Base-by-base conservation (phyloP, 2,888 invertebrate genomes). In the Galerucella calmariensis region DNA sequence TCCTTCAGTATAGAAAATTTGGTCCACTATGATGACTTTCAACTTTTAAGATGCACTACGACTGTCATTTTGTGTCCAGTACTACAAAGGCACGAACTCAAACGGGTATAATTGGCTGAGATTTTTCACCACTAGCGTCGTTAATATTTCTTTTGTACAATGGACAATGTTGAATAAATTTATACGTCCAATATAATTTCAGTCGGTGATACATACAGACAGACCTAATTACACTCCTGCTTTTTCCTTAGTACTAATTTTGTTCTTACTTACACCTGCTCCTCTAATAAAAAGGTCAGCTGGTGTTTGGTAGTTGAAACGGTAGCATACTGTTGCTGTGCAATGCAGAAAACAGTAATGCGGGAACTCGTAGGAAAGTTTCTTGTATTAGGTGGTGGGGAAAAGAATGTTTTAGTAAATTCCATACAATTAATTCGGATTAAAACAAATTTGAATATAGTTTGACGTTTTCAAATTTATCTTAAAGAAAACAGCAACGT, bases 191-290 rank as follows among this genome's bases (percentile, higher is more conserved):
- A 56, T 56, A 16, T 56, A 20, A 56, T 56, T 10, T 8, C 20
- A 1, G 9, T 10, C 16, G 16, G 56, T 56, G 20, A 56, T 56
- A 20, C 56, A 20, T 20, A 56, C 20, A 56, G 56, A 56, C 56
- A 10, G 56, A 56, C 56, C 56, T 56, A 56, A 20, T 56, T 56
- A 20, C 20, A 14, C 27, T 14, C 35, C 2, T 27, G 20, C 59
- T 14, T 61, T 35, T 27, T 61, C 14, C 61, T 12, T 35, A 61
- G 61, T 56, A 61, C 61, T 61, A 61, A 61, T 61, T 61, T 61
- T 61, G 27, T 61, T 61, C 61, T 61, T 61, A 35, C 61, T 12
- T 61, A 61, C 61, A 61, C 61, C 61, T 61, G 61, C 61, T 61
- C 10, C 61, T 61, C 12, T 4, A 61, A 35, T 61, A 61, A 35